Percentiles rank a stretch among this genome's conserved stretches.
Evolutionary conservation across 2,888 invertebrate species (phyloP).

Genomic region (Drosophila nigricruria): DNA sequence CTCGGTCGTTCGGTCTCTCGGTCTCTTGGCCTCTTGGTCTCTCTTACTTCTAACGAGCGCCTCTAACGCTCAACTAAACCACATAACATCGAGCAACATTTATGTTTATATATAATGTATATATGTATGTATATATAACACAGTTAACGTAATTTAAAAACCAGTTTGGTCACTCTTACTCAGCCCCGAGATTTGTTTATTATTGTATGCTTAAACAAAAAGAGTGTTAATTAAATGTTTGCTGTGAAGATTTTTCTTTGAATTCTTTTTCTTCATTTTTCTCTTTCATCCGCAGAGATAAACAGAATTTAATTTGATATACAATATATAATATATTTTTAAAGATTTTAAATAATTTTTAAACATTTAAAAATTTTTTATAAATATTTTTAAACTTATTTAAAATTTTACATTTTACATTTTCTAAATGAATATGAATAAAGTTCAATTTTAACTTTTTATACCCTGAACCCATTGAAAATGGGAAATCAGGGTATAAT

Average conservation of each 20-base stretch:
- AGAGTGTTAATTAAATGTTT: conserved; percentile 17
- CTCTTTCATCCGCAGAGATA: background rate
- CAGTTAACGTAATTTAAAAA: conserved; percentile 55
- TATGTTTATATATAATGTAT: conserved; percentile 1
- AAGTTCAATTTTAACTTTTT: too few relatives aligned
- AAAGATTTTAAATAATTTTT: too few relatives aligned
- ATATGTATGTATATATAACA: background rate
- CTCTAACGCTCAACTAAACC: conserved; percentile 21
- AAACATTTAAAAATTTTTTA: too few relatives aligned
- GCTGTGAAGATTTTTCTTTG: background rate
- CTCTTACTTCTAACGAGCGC: conserved; percentile 47
- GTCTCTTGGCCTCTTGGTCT: conserved; percentile 30
- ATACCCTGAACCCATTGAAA: too few relatives aligned
- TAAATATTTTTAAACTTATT: too few relatives aligned
- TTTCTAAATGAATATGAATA: too few relatives aligned
- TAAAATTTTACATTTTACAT: too few relatives aligned
- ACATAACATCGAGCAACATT: conserved; percentile 18
- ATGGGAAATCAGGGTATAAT: too few relatives aligned
- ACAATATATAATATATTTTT: too few relatives aligned
- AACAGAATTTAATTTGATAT: background rate
- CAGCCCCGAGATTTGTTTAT: conserved; percentile 54
- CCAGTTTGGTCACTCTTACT: conserved; percentile 81
- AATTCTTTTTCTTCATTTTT: background rate
- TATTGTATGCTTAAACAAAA: conserved; percentile 28
- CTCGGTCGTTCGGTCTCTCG: conserved; percentile 42